Evolutionary conservation across 2,888 invertebrate genomes (phyloP).

Genomic region (Acanthosoma haemorrhoidale): DNA sequence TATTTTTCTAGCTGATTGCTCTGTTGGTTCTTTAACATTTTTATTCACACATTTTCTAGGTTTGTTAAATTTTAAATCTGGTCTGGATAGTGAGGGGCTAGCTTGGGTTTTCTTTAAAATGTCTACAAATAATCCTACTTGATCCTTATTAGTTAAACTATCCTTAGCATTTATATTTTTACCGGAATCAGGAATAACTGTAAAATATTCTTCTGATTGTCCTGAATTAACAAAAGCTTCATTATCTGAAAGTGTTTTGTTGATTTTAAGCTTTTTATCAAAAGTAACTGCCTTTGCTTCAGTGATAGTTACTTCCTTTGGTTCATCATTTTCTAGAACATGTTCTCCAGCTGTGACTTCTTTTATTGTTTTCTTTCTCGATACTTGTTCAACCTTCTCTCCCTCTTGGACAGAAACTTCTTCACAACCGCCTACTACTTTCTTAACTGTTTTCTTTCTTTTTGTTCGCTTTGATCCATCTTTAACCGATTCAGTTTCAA

Average conservation of each 20-base stretch:
- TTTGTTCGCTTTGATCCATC: conserved; percentile 6
- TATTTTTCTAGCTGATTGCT: too few species aligned
- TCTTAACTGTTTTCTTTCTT: conserved; percentile 31
- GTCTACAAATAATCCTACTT: too few species aligned
- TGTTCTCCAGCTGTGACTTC: neutral
- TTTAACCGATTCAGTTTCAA: conserved; percentile 42
- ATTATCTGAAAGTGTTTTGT: conserved; percentile 29
- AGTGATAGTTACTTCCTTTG: conserved; percentile 35
- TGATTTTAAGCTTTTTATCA: conserved; percentile 30
- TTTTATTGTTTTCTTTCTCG: neutral
- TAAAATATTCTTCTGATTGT: too few species aligned
- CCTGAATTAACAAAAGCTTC: too few species aligned
- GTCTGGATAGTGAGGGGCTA: too few species aligned
- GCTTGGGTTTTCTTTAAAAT: too few species aligned
- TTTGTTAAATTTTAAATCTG: too few species aligned
- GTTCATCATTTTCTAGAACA: neutral
- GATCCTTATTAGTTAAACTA: too few species aligned
- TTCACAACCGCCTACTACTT: conserved; percentile 31
- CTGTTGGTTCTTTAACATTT: too few species aligned
- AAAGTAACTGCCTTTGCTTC: conserved; percentile 38
- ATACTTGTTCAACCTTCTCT: conserved; percentile 41
- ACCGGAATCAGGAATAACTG: too few species aligned
- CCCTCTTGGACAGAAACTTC: conserved; percentile 46
- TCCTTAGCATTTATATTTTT: too few species aligned
- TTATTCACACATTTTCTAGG: too few species aligned